phyloP scores from a whole-genome alignment of 92 coral and sea anemone species.

The Anthopleura xanthogrammica region DNA sequence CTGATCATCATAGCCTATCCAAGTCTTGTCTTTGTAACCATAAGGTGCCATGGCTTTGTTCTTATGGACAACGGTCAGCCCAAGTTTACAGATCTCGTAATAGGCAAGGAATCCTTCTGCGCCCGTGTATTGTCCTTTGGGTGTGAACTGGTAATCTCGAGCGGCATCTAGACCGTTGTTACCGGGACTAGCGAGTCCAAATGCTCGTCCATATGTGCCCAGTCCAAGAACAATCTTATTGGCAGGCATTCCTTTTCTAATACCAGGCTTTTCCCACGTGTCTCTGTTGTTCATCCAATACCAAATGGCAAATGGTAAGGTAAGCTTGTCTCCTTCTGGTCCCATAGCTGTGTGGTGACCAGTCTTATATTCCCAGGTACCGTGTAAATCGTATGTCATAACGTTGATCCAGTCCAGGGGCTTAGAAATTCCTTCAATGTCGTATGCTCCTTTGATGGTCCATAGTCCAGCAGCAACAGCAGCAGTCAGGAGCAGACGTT shows the following conservation, averaged over 20 bases:
- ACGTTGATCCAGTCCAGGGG: slow-evolving; percentile 83
- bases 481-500: slow-evolving; percentile 75
- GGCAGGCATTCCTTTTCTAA: slow-evolving; percentile 78
- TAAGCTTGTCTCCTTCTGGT: slow-evolving; percentile 75
- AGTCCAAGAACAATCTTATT: slow-evolving; percentile 83
- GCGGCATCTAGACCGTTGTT: slow-evolving; percentile 53
- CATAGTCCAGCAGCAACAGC: slow-evolving; percentile 89
- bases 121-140: slow-evolving; percentile 67
- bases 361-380: slow-evolving; percentile 86
- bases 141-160: slow-evolving; percentile 50
- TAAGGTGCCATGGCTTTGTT: slow-evolving; percentile 77
- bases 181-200: slow-evolving; percentile 54
- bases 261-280: slow-evolving; percentile 70
- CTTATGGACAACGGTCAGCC: slow-evolving; percentile 66
- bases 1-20: slow-evolving; percentile 78
- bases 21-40: slow-evolving; percentile 61
- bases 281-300: slow-evolving; percentile 88
- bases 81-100: slow-evolving; percentile 73
- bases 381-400: slow-evolving; percentile 91
- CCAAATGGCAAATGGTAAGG: slow-evolving; percentile 79
- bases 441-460: slow-evolving; percentile 78
- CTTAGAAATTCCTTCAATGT: slow-evolving; percentile 60
- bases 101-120: slow-evolving; percentile 80
- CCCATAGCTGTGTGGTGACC: slow-evolving; percentile 96
- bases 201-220: slow-evolving; percentile 70